These are phyloP conservation scores for Linnaemya tessellans DNA, from an alignment of 2,888 invertebrate genomes.

Conservation along the genomic window DNA sequence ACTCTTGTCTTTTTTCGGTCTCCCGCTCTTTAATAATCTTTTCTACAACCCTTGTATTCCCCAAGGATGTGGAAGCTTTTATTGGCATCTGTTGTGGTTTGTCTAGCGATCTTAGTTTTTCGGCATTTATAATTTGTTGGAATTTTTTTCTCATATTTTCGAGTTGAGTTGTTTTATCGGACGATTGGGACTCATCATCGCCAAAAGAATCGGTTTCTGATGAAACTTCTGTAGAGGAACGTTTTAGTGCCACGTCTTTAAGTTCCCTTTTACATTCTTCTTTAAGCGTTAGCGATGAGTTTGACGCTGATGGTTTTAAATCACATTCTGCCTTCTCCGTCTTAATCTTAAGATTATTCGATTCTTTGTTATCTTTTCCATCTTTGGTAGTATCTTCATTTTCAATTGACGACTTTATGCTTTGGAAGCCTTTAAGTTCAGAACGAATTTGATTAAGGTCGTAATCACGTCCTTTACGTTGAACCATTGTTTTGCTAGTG, in stretches of 20 bases:
- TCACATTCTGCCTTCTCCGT: constrained; percentile 72
- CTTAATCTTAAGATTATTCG: constrained; percentile 69
- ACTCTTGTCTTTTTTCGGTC: constrained; percentile 78
- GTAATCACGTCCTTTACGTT: constrained; percentile 88
- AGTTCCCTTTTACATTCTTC: constrained; percentile 68
- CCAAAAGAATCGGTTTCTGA: constrained; percentile 82
- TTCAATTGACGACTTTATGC: constrained; percentile 83
- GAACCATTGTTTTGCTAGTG: constrained; percentile 70
- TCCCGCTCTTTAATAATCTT: constrained; percentile 79
- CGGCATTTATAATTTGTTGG: constrained; percentile 78
- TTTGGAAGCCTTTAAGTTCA: constrained; percentile 91
- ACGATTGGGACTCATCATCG: constrained; percentile 83
- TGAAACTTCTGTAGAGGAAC: constrained; percentile 81
- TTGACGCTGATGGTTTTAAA: constrained; percentile 53
- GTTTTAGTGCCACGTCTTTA: constrained; percentile 76
- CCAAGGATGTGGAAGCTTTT: constrained; percentile 67
- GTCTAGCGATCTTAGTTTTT: constrained; percentile 76
- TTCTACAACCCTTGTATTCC: constrained; percentile 77
- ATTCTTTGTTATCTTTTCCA: constrained; percentile 60
- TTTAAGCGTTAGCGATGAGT: constrained; percentile 49
- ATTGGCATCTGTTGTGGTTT: constrained; percentile 72
- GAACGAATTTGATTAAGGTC: constrained; percentile 93
- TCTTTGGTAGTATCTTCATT: constrained; percentile 57
- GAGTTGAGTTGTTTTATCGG: constrained; percentile 80
- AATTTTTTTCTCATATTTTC: constrained; percentile 79